Percentiles rank a stretch among this genome's conserved stretches.
Evolutionary conservation across 2,888 invertebrate species (phyloP).

Genomic region (Plusia festucae): DNA sequence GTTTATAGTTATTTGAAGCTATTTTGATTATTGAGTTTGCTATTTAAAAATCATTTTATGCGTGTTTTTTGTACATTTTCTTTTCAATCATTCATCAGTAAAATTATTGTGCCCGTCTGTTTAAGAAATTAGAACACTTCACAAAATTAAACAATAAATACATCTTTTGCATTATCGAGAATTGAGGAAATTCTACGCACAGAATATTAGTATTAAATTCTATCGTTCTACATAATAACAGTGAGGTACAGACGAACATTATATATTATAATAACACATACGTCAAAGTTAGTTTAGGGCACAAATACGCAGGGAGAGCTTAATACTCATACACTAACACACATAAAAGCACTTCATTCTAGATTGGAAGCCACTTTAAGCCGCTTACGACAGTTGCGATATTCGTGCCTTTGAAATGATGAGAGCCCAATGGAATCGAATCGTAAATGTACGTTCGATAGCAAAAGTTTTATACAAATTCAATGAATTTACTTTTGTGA

Average conservation of each 20-base stretch:
- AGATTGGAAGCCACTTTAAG: constrained; percentile 67
- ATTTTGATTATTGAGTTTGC: not conserved
- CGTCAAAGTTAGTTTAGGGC: constrained; percentile 29
- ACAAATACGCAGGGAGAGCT: constrained; percentile 25
- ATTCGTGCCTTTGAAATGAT: constrained; percentile 59
- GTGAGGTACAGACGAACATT: too few relatives aligned
- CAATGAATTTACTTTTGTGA: constrained; percentile 9
- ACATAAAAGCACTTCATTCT: constrained; percentile 58
- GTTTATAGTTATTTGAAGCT: not conserved
- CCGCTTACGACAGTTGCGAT: constrained; percentile 69
- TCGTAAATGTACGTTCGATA: constrained; percentile 40
- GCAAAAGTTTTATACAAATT: constrained; percentile 23
- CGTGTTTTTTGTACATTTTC: too few relatives aligned
- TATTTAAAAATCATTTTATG: too few relatives aligned
- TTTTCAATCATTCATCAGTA: too few relatives aligned
- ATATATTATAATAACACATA: not conserved
- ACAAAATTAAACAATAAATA: too few relatives aligned
- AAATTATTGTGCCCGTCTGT: too few relatives aligned
- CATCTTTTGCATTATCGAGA: too few relatives aligned
- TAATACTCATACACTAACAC: constrained; percentile 37
- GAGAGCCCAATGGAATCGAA: constrained; percentile 57
- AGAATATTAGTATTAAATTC: not conserved
- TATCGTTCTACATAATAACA: not conserved
- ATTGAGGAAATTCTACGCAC: not conserved
- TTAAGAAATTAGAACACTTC: too few relatives aligned